Evolutionary conservation across 2,888 invertebrate species (phyloP), one percentile per base, ranked within the genome.

Genomic region (Pammene fasciana): DNA sequence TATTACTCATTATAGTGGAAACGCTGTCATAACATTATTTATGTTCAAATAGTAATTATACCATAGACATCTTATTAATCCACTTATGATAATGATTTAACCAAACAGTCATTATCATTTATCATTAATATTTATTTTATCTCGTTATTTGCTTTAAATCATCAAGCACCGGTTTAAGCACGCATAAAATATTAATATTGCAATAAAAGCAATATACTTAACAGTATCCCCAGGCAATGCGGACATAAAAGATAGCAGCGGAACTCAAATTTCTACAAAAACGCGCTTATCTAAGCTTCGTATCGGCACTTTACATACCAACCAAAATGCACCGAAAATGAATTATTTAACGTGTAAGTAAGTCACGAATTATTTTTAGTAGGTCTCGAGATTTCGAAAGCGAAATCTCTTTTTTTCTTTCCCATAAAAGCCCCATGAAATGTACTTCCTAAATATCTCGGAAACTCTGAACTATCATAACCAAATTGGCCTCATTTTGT

Each of bases 151-250:
- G 38, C 36, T 50, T 61, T 10, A 16, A 50, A 38, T 34, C 10
- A 38, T 50, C 9, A 61, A 50, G 6, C 38, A 50, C 50, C 38
- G 61, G 18, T 61, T 61, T 61, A 50, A 50, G 36, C 61, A 50
- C 11, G 36, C 48, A 61, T 61, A 50, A 76, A 57, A 72, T 72
- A 73, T 70, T 73, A 70, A 72, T 73, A 78, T 74, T 73, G 75
- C 72, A 75, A 77, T 74, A 65, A 73, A 73, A 68, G 68, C 62
- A 75, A 74, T 68, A 74, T 72, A n/a, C n/a, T n/a, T n/a, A 71
- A 71, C 72, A 70, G 67, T 71, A 71, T 72, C 82, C 77, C 71
- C 71, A 75, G 79, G 75, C 70, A 57, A 48, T 48, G 36, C 50
- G 10, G 52, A 48, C 67, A 70, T 67, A 65, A 65, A 45, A 55